Percentiles rank a stretch among this genome's conserved stretches.
These are phyloP conservation scores for Podarcis lilfordi DNA, from an alignment of 2,797 vertebrate genomes.

Conservation along the genomic window DNA sequence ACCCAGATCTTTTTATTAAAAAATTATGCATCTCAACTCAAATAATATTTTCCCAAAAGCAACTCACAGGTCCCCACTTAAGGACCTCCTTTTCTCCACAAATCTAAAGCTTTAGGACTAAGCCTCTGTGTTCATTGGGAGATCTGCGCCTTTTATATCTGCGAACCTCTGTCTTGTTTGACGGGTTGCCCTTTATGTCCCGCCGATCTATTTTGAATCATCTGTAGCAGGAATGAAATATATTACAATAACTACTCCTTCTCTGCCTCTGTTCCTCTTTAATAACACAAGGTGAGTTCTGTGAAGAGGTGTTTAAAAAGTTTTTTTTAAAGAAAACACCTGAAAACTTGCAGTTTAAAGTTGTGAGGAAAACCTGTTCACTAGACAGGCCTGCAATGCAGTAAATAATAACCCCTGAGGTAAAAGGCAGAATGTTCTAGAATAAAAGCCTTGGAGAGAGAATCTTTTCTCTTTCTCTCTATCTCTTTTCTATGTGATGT, in stretches of 20 bases:
- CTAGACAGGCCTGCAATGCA: constrained; percentile 57
- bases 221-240: constrained; percentile 55
- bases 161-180: constrained; percentile 55
- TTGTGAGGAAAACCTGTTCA: constrained; percentile 60
- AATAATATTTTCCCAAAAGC: constrained; percentile 53
- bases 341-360: constrained; percentile 51
- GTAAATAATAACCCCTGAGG: constrained; percentile 67
- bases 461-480: not conserved
- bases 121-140: constrained; percentile 30
- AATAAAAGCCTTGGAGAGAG: constrained; percentile 46
- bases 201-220: constrained; percentile 53
- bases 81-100: constrained; percentile 41
- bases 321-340: not conserved
- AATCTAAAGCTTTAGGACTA: constrained; percentile 42
- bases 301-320: constrained; percentile 62
- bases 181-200: constrained; percentile 64
- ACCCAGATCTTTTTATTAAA: constrained; percentile 56
- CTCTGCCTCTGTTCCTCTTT: not conserved
- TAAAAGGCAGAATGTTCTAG: constrained; percentile 51
- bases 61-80: constrained; percentile 29
- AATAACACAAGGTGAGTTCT: constrained; percentile 49
- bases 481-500: no score
- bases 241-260: constrained; percentile 49
- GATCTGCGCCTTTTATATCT: constrained; percentile 53
- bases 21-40: constrained; percentile 33